Conservation (phyloP, 2,113 vertebrate genomes). For the Dasyprocta punctata region DNA sequence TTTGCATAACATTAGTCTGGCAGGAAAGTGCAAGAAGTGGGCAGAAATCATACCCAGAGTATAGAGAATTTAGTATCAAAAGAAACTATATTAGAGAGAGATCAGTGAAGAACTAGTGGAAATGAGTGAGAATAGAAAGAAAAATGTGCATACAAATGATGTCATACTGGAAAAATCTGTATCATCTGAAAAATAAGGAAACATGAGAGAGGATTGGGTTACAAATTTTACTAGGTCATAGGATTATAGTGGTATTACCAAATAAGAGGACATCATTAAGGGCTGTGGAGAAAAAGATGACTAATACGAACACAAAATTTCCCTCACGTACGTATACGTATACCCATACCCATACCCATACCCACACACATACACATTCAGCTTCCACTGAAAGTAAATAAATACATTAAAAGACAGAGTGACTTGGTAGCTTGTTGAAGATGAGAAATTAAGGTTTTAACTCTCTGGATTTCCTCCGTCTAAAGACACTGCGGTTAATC, state of each 20-base stretch:
- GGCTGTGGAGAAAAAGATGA: neutral
- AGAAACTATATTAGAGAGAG: neutral
- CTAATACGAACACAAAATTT: neutral
- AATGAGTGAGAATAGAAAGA: neutral
- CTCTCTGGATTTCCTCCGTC: neutral
- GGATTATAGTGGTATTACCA: neutral
- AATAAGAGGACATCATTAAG: neutral
- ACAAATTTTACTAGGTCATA: neutral
- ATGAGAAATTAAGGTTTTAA: constrained; percentile 4
- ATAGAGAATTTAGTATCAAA: neutral
- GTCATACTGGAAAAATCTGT: neutral
- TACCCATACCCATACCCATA: neutral
- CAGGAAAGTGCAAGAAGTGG: neutral
- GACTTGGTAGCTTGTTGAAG: neutral
- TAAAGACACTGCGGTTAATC: neutral
- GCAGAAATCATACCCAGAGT: neutral
- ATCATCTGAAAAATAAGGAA: constrained; percentile 1
- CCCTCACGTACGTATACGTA: neutral
- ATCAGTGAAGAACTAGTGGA: neutral
- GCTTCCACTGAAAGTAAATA: neutral
- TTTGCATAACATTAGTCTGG: neutral
- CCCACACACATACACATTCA: neutral
- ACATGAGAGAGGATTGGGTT: neutral
- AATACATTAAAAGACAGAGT: neutral
- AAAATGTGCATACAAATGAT: neutral